A percentile compares a stretch with the other conserved stretches of the same genome.
Evolutionary conservation across 1,140 invertebrate genomes (phyloP).

Genomic region (Pygmarrhopalites habei): DNA sequence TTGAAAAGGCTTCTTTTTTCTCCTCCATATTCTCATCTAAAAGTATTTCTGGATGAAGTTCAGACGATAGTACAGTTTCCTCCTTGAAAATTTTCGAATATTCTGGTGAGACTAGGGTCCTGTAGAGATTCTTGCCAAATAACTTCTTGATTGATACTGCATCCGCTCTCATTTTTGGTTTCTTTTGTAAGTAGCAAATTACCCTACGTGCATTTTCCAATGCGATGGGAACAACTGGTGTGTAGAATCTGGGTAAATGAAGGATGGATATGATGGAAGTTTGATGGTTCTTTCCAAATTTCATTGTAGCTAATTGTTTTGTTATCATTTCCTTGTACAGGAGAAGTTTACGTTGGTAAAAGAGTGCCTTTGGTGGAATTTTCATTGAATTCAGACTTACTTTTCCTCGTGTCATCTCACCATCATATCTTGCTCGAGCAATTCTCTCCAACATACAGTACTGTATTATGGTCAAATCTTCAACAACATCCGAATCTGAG

Average conservation of each 20-base stretch:
- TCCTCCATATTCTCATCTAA: background rate
- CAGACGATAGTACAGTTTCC: background rate
- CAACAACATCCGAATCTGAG: slow-evolving; percentile 43
- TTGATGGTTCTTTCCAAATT: slow-evolving; percentile 44
- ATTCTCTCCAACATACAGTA: slow-evolving; percentile 71
- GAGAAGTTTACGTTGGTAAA: slow-evolving; percentile 59
- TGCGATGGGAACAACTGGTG: background rate
- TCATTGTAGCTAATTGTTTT: slow-evolving; percentile 52
- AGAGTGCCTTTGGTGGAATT: slow-evolving; percentile 55
- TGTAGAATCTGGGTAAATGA: slow-evolving; percentile 56
- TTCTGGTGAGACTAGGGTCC: background rate
- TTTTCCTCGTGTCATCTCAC: slow-evolving; percentile 62
- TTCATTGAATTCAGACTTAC: slow-evolving; percentile 47
- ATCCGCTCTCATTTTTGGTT: slow-evolving; percentile 9
- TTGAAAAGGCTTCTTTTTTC: background rate
- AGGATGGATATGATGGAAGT: slow-evolving; percentile 46
- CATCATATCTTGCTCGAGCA: slow-evolving; percentile 53
- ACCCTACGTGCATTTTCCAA: slow-evolving; percentile 1
- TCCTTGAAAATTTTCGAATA: background rate
- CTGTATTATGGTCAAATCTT: slow-evolving; percentile 52
- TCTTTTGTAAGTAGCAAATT: background rate
- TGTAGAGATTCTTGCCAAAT: slow-evolving; percentile 16
- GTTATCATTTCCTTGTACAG: slow-evolving; percentile 54
- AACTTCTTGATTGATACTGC: slow-evolving; percentile 10
- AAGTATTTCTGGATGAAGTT: background rate